phyloP scores from a whole-genome alignment of 2,888 invertebrate genomes.

The Nomada ferruginata region DNA sequence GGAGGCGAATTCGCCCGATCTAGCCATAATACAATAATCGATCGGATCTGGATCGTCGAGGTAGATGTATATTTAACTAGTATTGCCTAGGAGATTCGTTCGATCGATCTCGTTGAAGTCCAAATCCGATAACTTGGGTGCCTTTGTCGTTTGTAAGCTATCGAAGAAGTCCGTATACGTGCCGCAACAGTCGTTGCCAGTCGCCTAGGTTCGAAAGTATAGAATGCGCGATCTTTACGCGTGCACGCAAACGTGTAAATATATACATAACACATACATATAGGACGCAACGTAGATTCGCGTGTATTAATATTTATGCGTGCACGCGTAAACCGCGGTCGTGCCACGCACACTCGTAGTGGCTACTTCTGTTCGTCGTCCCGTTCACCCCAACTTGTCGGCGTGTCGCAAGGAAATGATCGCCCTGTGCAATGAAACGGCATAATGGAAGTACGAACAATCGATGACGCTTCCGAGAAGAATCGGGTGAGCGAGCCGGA shows the following conservation, averaged over 20 bases:
- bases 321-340: slow-evolving; percentile 17
- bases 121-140: slow-evolving; percentile 67
- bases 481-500: slow-evolving; percentile 39
- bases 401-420: not conserved
- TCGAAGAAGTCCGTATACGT: slow-evolving; percentile 42
- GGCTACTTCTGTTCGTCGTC: slow-evolving; percentile 45
- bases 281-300: not conserved
- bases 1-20: slow-evolving; percentile 15
- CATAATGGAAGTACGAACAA: not conserved
- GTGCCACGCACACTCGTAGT: slow-evolving; percentile 43
- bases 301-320: slow-evolving; percentile 18
- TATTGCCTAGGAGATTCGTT: slow-evolving; percentile 11
- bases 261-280: not conserved
- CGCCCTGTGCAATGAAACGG: not conserved
- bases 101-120: slow-evolving; percentile 36
- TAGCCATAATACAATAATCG: slow-evolving; percentile 44
- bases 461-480: slow-evolving; percentile 13
- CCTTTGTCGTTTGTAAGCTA: slow-evolving; percentile 63
- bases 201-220: not conserved
- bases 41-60: slow-evolving; percentile 22
- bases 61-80: slow-evolving; percentile 11
- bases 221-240: not conserved
- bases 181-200: slow-evolving; percentile 1
- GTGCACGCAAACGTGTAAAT: not conserved
- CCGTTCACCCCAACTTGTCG: slow-evolving; percentile 22